These are phyloP conservation scores for Horisme vitalbata DNA, from an alignment of 2,888 invertebrate genomes.

Conservation along the genomic window DNA sequence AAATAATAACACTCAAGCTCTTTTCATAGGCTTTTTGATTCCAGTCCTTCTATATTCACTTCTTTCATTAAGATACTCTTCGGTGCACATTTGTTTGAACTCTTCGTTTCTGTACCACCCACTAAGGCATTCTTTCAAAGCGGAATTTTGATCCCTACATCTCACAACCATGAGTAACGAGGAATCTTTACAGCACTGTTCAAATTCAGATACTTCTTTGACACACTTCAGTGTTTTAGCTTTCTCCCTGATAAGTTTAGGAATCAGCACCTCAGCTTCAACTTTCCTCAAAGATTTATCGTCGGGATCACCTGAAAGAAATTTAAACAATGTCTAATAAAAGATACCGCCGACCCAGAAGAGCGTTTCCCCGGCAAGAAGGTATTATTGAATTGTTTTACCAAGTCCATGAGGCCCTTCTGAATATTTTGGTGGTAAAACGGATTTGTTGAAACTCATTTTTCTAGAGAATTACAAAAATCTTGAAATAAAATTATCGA, in stretches of 20 bases:
- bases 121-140: conserved; percentile 87
- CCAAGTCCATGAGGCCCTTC: conserved; percentile 83
- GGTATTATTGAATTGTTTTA: no score
- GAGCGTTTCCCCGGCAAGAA: no score
- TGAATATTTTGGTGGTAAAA: conserved; percentile 65
- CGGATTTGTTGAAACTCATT: conserved; percentile 51
- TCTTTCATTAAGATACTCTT: conserved; percentile 91
- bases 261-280: conserved; percentile 93
- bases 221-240: conserved; percentile 91
- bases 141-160: conserved; percentile 88
- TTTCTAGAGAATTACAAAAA: conserved; percentile 1
- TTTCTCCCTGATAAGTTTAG: conserved; percentile 93
- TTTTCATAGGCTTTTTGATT: conserved; percentile 81
- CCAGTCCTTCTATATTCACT: conserved; percentile 93
- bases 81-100: conserved; percentile 88
- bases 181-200: conserved; percentile 87
- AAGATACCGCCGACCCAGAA: not conserved
- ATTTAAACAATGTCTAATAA: no score
- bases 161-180: conserved; percentile 87
- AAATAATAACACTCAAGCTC: conserved; percentile 60
- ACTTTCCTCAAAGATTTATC: conserved; percentile 93
- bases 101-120: conserved; percentile 90
- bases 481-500: not conserved
- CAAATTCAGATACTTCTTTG: conserved; percentile 87
- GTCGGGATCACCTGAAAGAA: conserved; percentile 90